phyloP scores from a whole-genome alignment of 2,797 vertebrate genomes.

The Sebastolobus altivelis region DNA sequence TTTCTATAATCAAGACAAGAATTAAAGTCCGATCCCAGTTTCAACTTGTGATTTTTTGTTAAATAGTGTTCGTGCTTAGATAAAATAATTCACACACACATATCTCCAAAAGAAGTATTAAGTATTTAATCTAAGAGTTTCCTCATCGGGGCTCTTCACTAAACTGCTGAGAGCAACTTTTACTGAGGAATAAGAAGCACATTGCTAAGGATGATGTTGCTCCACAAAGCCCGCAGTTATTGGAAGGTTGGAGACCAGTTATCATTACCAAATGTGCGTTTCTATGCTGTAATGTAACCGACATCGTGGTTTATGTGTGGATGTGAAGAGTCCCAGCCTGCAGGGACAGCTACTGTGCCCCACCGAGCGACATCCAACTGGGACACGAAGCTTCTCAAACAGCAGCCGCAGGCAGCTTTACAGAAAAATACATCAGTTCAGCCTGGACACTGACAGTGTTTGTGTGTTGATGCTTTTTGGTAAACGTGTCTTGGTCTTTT shows the following conservation, averaged over 20 bases:
- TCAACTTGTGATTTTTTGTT: neutral
- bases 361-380: constrained; percentile 18
- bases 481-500: neutral
- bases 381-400: constrained; percentile 15
- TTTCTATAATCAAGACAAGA: neutral
- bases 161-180: neutral
- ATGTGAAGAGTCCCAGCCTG: constrained; percentile 3
- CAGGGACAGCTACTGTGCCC: constrained; percentile 14
- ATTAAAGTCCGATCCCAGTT: neutral
- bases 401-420: constrained; percentile 14
- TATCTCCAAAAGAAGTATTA: no score
- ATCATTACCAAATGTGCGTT: neutral
- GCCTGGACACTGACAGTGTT: constrained; percentile 4
- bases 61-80: neutral
- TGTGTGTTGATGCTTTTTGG: neutral
- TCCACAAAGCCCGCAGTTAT: neutral
- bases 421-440: constrained; percentile 19
- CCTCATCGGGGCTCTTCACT: neutral
- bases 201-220: neutral
- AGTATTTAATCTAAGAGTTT: neutral
- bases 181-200: neutral
- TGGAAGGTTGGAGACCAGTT: neutral
- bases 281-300: neutral
- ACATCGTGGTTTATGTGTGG: neutral
- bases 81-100: neutral